These are phyloP conservation scores for Gila orcuttii DNA, from an alignment of 2,113 vertebrate species.

Conservation along the genomic window DNA sequence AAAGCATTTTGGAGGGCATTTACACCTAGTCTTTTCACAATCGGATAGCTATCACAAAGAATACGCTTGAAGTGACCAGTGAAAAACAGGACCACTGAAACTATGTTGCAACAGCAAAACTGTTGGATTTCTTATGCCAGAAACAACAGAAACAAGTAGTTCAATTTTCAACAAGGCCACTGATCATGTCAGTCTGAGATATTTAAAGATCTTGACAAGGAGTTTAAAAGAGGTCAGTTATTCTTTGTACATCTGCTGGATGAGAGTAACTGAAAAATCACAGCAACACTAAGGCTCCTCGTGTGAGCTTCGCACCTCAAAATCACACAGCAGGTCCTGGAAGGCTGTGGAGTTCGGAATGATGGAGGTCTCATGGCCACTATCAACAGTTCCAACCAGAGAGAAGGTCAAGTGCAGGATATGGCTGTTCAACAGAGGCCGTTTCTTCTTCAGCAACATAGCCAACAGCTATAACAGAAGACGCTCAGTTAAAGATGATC, in stretches of 20 bases:
- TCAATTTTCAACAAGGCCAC: not conserved
- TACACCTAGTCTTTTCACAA: too few relatives aligned
- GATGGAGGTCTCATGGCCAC: constrained; percentile 96
- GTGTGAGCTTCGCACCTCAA: constrained; percentile 81
- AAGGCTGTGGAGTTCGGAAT: constrained; percentile 98
- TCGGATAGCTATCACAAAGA: too few relatives aligned
- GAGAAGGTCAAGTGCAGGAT: constrained; percentile 98
- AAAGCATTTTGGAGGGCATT: too few relatives aligned
- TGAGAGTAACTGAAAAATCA: not conserved
- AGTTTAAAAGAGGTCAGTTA: not conserved
- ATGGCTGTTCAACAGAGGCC: constrained; percentile 95
- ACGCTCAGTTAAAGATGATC: not conserved
- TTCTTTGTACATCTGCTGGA: not conserved
- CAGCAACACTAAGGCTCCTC: not conserved
- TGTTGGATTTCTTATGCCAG: not conserved
- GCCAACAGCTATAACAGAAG: constrained; percentile 83
- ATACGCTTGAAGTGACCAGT: too few relatives aligned
- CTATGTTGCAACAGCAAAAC: not conserved
- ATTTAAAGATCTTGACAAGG: not conserved
- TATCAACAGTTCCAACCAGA: constrained; percentile 96
- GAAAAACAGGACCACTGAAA: too few relatives aligned
- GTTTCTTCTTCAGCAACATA: constrained; percentile 97
- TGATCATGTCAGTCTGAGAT: not conserved
- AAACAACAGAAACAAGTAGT: not conserved
- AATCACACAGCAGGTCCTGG: constrained; percentile 97